Conservation (phyloP, 2,797 vertebrate species). For the Octomys mimax region DNA sequence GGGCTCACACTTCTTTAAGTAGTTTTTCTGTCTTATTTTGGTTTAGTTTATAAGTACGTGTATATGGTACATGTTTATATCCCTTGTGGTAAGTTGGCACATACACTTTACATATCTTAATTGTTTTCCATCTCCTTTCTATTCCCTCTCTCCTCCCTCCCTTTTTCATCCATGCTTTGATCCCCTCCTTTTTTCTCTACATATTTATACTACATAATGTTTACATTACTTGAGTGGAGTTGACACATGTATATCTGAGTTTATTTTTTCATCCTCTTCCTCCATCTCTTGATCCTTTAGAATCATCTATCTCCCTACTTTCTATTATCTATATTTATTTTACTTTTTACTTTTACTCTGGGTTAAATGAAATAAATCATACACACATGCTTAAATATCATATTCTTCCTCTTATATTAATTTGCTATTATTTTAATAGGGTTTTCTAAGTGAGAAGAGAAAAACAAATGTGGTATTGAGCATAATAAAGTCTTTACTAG, state of each 20-base stretch:
- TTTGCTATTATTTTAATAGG: conserved; percentile 32
- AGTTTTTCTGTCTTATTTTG: neutral
- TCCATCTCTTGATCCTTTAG: neutral
- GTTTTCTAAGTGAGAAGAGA: conserved; percentile 32
- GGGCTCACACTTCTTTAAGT: neutral
- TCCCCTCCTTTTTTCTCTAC: neutral
- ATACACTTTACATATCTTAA: neutral
- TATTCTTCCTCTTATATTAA: neutral
- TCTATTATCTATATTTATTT: neutral
- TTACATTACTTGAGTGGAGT: neutral
- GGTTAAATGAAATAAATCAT: neutral
- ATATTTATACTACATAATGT: neutral
- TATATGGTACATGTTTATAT: neutral
- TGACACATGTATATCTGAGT: neutral
- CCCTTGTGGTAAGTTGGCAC: neutral
- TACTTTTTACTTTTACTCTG: neutral
- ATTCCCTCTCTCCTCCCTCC: neutral
- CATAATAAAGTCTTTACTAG: neutral
- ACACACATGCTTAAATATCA: neutral
- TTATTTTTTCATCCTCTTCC: neutral
- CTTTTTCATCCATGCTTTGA: neutral
- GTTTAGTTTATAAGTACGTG: neutral
- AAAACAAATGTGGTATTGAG: conserved; percentile 2
- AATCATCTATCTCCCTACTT: neutral
- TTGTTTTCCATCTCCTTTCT: neutral